Conservation (phyloP, 2,888 invertebrate genomes). For the Salpingus planirostris region DNA sequence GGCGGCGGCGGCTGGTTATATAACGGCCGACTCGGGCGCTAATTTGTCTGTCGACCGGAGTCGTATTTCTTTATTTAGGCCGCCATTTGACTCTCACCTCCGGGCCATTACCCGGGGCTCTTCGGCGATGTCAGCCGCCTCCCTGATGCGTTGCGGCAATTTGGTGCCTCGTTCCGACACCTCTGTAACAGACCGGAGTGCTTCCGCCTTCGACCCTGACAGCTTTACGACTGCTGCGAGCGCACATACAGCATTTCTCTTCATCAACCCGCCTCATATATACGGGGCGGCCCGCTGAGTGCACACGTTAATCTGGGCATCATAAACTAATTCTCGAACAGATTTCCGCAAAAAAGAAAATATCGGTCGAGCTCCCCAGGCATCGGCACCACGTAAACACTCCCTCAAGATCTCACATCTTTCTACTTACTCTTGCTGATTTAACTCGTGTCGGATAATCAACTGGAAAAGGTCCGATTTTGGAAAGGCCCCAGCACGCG, state of each 20-base stretch:
- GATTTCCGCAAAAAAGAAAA: too few species aligned
- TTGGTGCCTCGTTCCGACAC: slow-evolving; percentile 31
- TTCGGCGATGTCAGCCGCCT: slow-evolving; percentile 26
- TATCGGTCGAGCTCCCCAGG: too few species aligned
- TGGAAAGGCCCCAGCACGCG: too few species aligned
- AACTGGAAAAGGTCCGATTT: too few species aligned
- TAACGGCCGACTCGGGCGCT: slow-evolving; percentile 30
- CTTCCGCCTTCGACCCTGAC: slow-evolving; percentile 35
- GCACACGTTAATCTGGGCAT: slow-evolving; percentile 19
- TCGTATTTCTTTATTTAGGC: slow-evolving; percentile 43
- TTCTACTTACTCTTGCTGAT: too few species aligned
- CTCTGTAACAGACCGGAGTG: slow-evolving; percentile 31
- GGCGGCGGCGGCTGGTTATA: slow-evolving; percentile 4
- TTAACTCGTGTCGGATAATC: too few species aligned
- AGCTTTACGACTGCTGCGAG: slow-evolving; percentile 35
- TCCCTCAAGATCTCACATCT: too few species aligned
- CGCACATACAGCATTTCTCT: slow-evolving; percentile 35
- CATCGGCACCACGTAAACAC: too few species aligned
- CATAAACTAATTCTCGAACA: slow-evolving; percentile 17
- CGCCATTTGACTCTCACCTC: slow-evolving; percentile 40
- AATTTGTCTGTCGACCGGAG: slow-evolving; percentile 41
- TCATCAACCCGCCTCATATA: slow-evolving; percentile 28
- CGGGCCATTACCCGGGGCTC: slow-evolving; percentile 31
- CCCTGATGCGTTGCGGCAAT: slow-evolving; percentile 32
- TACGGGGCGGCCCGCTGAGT: slow-evolving; percentile 18